phyloP scores from a whole-genome alignment of 2,888 invertebrate species.

The Stenichneumon culpator region DNA sequence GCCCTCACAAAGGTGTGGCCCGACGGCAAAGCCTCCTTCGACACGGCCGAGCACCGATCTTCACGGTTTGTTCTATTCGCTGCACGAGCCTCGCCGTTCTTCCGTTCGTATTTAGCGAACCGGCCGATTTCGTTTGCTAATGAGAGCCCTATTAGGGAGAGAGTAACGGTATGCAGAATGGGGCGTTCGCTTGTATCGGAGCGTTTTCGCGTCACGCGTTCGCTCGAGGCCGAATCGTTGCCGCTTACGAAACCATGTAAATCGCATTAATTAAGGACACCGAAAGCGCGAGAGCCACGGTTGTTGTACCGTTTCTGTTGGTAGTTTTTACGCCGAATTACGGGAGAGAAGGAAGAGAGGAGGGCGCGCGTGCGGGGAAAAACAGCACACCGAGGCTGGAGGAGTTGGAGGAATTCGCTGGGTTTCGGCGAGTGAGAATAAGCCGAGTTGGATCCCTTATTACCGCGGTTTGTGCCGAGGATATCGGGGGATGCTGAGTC shows the following conservation, averaged over 20 bases:
- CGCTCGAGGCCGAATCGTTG: constrained; percentile 73
- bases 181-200: constrained; percentile 62
- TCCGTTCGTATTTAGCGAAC: constrained; percentile 6
- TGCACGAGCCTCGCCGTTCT: neutral
- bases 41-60: neutral
- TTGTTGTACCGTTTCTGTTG: constrained; percentile 17
- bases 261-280: constrained; percentile 82
- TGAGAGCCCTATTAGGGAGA: constrained; percentile 83
- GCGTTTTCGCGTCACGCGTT: constrained; percentile 73
- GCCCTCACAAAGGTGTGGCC: too few relatives aligned
- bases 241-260: constrained; percentile 75
- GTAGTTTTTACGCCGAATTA: constrained; percentile 20
- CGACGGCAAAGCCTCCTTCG: neutral
- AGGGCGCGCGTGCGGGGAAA: constrained; percentile 42
- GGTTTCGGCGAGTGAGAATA: constrained; percentile 2
- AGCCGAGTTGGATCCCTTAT: constrained; percentile 49
- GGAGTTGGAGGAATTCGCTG: neutral
- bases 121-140: constrained; percentile 75
- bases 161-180: constrained; percentile 75
- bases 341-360: neutral
- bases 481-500: constrained; percentile 80
- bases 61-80: constrained; percentile 18
- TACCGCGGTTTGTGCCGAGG: constrained; percentile 41
- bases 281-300: constrained; percentile 48
- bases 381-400: constrained; percentile 15